Conservation (phyloP, 2,797 vertebrate genomes). For the Decapterus maruadsi region DNA sequence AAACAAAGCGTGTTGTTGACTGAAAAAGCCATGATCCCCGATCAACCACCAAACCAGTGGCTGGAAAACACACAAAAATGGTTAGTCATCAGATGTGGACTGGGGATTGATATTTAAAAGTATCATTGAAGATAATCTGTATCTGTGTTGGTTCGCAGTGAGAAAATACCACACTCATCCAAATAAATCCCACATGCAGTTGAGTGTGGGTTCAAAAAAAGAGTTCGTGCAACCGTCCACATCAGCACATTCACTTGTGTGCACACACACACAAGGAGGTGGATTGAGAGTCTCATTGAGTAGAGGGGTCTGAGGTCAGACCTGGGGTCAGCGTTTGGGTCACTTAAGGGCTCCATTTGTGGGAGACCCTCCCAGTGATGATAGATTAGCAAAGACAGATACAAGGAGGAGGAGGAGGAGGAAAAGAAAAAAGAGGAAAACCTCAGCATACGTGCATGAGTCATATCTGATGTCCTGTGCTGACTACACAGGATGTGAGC, state of each 20-base stretch:
- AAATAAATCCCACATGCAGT: slow-evolving; percentile 8
- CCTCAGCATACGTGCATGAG: slow-evolving; percentile 25
- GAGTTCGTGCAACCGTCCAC: slow-evolving; percentile 4
- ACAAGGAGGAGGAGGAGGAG: slow-evolving; percentile 9
- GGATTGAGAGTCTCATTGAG: slow-evolving; percentile 31
- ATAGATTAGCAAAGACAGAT: slow-evolving; percentile 45
- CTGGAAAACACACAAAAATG: too few relatives aligned
- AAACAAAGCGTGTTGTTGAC: too few relatives aligned
- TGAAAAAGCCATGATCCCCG: too few relatives aligned
- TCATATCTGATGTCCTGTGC: slow-evolving; percentile 52
- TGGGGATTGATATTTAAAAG: too few relatives aligned
- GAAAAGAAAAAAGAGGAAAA: slow-evolving; percentile 18
- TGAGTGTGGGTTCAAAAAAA: slow-evolving; percentile 32
- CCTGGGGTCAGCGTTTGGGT: slow-evolving; percentile 52
- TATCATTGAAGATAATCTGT: too few relatives aligned
- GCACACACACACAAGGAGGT: slow-evolving; percentile 12
- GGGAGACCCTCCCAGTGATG: slow-evolving; percentile 40
- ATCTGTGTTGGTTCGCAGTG: too few relatives aligned
- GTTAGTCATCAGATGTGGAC: too few relatives aligned
- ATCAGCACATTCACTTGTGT: slow-evolving; percentile 18
- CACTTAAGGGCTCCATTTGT: slow-evolving; percentile 26
- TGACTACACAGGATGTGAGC: slow-evolving; percentile 48
- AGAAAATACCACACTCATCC: too few relatives aligned
- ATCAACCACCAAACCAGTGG: too few relatives aligned
- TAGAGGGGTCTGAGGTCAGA: slow-evolving; percentile 44